These are phyloP conservation scores for Villa cingulata DNA, from an alignment of 2,888 invertebrate genomes.

Conservation along the genomic window DNA sequence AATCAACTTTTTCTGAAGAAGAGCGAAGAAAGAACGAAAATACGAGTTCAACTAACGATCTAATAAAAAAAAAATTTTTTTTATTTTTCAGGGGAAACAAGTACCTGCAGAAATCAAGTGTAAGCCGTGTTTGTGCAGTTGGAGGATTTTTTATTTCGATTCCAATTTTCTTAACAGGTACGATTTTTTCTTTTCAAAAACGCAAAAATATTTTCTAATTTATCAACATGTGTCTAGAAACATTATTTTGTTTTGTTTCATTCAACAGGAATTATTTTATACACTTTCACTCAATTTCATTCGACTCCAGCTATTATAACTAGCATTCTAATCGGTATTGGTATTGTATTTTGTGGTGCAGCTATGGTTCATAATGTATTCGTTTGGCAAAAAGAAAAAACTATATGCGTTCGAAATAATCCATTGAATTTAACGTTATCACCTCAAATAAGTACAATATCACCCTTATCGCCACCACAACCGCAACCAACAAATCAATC, in stretches of 20 bases:
- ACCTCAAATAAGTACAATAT: slow-evolving; percentile 20
- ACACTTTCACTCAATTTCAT: slow-evolving; percentile 84
- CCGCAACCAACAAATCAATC: slow-evolving; percentile 11
- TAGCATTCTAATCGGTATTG: slow-evolving; percentile 78
- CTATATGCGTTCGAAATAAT: slow-evolving; percentile 52
- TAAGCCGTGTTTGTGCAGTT: slow-evolving; percentile 80
- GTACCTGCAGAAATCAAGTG: slow-evolving; percentile 82
- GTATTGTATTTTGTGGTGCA: slow-evolving; percentile 82
- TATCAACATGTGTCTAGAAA: no score
- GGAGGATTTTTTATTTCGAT: slow-evolving; percentile 90
- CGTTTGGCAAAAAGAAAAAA: slow-evolving; percentile 86
- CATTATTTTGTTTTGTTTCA: neutral
- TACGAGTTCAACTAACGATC: no score
- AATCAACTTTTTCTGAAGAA: no score
- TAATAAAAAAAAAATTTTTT: no score
- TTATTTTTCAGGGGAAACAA: slow-evolving; percentile 60
- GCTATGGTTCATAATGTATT: slow-evolving; percentile 92
- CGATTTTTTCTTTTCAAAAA: slow-evolving; percentile 22
- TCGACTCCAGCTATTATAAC: slow-evolving; percentile 85
- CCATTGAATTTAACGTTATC: slow-evolving; percentile 30
- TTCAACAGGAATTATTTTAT: slow-evolving; percentile 69
- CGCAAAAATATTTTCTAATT: no score
- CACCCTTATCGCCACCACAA: slow-evolving; percentile 15
- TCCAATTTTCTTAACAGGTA: slow-evolving; percentile 85
- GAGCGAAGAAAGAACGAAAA: no score